phyloP scores from a whole-genome alignment of 1,140 invertebrate species.

The Oryzaephilus surinamensis region DNA sequence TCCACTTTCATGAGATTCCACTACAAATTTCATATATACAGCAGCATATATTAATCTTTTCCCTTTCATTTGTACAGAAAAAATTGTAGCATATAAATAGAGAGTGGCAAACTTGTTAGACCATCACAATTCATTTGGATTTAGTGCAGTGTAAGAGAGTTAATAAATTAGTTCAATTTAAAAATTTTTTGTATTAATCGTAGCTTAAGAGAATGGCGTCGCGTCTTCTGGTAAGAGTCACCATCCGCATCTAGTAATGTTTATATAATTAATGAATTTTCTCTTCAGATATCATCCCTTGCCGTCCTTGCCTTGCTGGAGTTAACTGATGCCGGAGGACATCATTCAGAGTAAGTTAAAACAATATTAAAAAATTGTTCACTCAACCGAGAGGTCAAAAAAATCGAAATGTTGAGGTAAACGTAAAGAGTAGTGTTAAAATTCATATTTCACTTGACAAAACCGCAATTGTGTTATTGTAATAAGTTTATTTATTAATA shows the following conservation, averaged over 20 bases:
- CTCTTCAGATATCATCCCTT: constrained; percentile 26
- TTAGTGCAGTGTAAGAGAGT: constrained; percentile 25
- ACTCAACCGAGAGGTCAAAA: too few relatives aligned
- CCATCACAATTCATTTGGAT: constrained; percentile 22
- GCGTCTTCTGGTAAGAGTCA: constrained; percentile 20
- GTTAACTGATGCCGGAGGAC: constrained; percentile 17
- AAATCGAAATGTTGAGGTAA: too few relatives aligned
- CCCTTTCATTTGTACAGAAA: constrained; percentile 25
- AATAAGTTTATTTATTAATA: too few relatives aligned
- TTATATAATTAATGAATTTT: too few relatives aligned
- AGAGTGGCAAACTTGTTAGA: constrained; percentile 9
- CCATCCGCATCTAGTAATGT: constrained; percentile 2
- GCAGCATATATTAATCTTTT: too few relatives aligned
- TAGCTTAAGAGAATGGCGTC: constrained; percentile 23
- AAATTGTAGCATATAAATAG: constrained; percentile 28
- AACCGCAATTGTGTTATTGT: too few relatives aligned
- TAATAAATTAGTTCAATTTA: too few relatives aligned
- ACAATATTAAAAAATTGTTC: too few relatives aligned
- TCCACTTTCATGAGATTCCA: constrained; percentile 25
- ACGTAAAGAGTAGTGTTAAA: too few relatives aligned
- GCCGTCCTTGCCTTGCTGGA: constrained; percentile 22
- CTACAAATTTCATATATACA: constrained; percentile 12
- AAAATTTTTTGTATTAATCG: too few relatives aligned
- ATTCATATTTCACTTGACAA: too few relatives aligned
- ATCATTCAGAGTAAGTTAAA: constrained; percentile 12